Evolutionary conservation across 2,113 vertebrate genomes (phyloP), one percentile per base, ranked within the genome.

Genomic region (Rostratula benghalensis): DNA sequence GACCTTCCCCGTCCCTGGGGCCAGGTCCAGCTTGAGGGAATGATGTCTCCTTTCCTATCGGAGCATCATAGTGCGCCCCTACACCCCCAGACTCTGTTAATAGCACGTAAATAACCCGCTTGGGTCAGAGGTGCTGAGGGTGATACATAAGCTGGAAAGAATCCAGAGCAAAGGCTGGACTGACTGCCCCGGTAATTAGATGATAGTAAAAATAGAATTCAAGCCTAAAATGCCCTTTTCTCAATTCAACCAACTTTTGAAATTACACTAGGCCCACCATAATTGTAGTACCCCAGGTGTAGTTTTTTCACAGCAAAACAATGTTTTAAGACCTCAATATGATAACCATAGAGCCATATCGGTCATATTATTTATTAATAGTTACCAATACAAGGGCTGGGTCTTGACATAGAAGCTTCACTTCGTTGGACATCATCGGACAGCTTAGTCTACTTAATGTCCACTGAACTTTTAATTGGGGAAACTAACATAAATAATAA

Each of bases 381-480:
- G 35, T 39, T 71, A 60, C 11, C 0, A 39, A 43, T 83, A 80
- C 31, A 65, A 51, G 37, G 59, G 11, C 21, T 50, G 17, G 3
- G 6, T 50, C 74, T 63, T 70, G 10, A 60, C 51, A 7, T 7
- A 19, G 59, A 18, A 50, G 11, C 39, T 87, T 95, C 9, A 19
- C 1, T 59, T 71, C 9, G n/a, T 51, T 46, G 7, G 0, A 0
- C 39, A 60, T 71, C 9, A 37, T 51, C 46, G 7, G 0, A 0
- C 39, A 60, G 2, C 46, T 83, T 60, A 51, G 37, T 73, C 33
- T 64, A 4, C 19, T 67, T 75, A 35, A 37, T 53, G 21, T 19
- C 51, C 0, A 1, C 87, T 35, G 48, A 84, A 39, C 35, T n/a
- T 27, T 53, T 68, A 2, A 13, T 23, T 24, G 70, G 31, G 23